A percentile compares a stretch with the other conserved stretches of the same genome.
phyloP scores from a whole-genome alignment of 2,797 vertebrate genomes.

The Eulemur coronatus region DNA sequence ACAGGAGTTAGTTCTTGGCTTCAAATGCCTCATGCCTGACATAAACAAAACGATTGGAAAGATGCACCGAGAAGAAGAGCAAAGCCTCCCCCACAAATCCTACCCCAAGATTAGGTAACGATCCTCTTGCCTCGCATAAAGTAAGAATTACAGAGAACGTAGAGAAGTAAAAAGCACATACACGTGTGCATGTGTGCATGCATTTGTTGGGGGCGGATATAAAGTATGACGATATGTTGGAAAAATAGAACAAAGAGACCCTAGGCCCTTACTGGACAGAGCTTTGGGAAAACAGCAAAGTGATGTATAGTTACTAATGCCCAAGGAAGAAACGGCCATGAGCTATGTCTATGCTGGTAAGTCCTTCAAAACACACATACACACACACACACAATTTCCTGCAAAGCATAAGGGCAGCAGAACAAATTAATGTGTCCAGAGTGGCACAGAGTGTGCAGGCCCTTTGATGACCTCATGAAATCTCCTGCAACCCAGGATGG shows the following conservation, averaged over 20 bases:
- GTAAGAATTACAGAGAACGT: background rate
- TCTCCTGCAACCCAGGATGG: background rate
- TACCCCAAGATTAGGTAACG: background rate
- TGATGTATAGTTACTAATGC: background rate
- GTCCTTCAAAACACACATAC: background rate
- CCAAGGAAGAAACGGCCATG: background rate
- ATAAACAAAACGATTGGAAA: background rate
- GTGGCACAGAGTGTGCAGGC: background rate
- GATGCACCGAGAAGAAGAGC: background rate
- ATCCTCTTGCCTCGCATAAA: background rate
- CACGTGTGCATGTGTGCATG: no score
- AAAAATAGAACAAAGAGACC: background rate
- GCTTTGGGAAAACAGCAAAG: background rate
- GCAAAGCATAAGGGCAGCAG: background rate
- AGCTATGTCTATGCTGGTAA: background rate
- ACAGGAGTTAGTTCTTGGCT: background rate
- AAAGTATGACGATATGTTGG: background rate
- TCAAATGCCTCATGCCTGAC: background rate
- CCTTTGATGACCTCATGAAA: background rate
- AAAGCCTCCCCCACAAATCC: background rate
- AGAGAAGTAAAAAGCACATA: background rate
- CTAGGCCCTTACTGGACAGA: background rate
- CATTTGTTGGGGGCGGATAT: background rate
- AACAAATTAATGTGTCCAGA: background rate
- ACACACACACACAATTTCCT: background rate